Evolutionary conservation across 2,797 vertebrate genomes (phyloP), one percentile per base, ranked within the genome.

Genomic region (Macropus fuliginosus): DNA sequence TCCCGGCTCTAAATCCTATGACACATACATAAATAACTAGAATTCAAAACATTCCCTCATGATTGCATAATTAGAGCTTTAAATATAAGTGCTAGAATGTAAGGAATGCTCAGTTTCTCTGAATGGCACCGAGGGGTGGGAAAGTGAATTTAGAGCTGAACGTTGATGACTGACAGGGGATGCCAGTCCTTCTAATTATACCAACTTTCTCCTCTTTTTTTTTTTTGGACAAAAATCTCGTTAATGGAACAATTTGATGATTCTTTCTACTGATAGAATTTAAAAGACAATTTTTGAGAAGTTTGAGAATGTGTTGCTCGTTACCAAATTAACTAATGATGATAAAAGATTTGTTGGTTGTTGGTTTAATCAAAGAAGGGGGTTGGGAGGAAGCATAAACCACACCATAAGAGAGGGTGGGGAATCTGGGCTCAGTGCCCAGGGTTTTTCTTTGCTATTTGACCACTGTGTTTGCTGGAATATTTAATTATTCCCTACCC

Each of bases 401-500:
- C 90, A 90, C 18, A 94, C 92, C 95, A 97, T 95, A 98, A 98
- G 97, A 97, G 95, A 95, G 96, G 93, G 95, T 97, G 97, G 94
- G 54, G 59, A 98, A 93, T 91, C 96, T 97, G 97, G 97, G 97
- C 97, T 97, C 91, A 31, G 89, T 93, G 97, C 96, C 97, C 96
- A 94, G 81, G 91, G 94, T 96, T 97, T 98, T 97, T 96, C 96
- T 97, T 97, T 93, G 92, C 93, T 97, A 66, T 97, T 96, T 97
- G 96, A 96, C 95, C 95, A 95, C 96, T 94, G 95, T 96, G 95
- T 97, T 97, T 97, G 96, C 93, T 95, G 54, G 92, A 95, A 95
- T 96, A 96, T 97, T 95, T 96, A 97, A 97, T 96, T 98, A 97
- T 96, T 92, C 66, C 55, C 93, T 54, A 92, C 54, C 91, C 91